Evolutionary conservation across 2,797 vertebrate species (phyloP), one percentile per base, ranked within the genome.

Genomic region (Anabas testudineus): DNA sequence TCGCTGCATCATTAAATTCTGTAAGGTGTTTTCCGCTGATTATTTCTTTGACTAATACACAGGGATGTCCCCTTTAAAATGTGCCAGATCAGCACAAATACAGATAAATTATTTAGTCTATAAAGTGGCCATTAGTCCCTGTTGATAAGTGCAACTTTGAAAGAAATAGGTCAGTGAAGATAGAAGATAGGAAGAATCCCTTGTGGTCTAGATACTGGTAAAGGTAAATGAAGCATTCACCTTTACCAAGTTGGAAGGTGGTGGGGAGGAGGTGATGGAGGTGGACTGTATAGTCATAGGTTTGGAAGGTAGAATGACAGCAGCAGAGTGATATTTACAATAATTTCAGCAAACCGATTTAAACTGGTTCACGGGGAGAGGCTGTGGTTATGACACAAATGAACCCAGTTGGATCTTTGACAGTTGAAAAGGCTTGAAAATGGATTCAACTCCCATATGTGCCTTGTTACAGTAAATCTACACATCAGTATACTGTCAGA

Each of bases 21-120:
- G 26, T 19, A 46, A 58, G 51, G 46, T 41, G 13, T 34, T 70
- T 28, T 70, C 30, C 24, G 7, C 30, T 4, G 30, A n/a, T 30
- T 4, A 30, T 30, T 30, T 30, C 7, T 30, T 10, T 34, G 10
- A 34, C 32, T 34, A 10, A 34, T 34, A 10, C 34, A 10, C 8
- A 34, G 10, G 8, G 7, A 28, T 7, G 7, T 28, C 3, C 28
- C 28, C n/a, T n/a, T n/a, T n/a, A n/a, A n/a, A n/a, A n/a, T n/a
- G n/a, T n/a, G n/a, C n/a, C n/a, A n/a, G n/a, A n/a, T n/a, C n/a
- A n/a, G n/a, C n/a, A n/a, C n/a, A n/a, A n/a, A n/a, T n/a, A n/a
- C n/a, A n/a, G n/a, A 10, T 1, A 34, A 34, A 34, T 34, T 7
- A 10, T 34, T 34, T 34, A 7, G 1, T 34, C 10, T 34, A 10